Base-by-base conservation (phyloP, 2,113 vertebrate genomes). In the Grammomys dolichurus region DNA sequence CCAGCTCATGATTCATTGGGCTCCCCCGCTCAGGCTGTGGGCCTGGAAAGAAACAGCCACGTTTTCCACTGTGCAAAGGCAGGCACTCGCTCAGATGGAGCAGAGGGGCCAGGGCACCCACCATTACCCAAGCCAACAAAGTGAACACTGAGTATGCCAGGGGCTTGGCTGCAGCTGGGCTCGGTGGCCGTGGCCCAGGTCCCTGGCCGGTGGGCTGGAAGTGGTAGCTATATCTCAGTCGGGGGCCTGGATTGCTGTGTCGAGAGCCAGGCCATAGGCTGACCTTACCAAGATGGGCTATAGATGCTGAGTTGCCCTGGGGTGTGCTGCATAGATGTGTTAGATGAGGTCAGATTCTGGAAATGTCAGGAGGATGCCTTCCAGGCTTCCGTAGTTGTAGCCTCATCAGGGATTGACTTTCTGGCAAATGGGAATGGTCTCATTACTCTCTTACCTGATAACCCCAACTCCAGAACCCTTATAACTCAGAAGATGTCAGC, bases 1-100 rank as follows among this genome's bases (percentile, higher is more conserved):
- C 97, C 92, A 36, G 91, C 96, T 97, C 72, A 80, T 98, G 98
- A 99, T 97, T 98, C 98, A 98, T 96, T 95, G 87, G 65, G 97
- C 98, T 97, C 98, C 96, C 97, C 80, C 5, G 48, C 97, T 97
- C 96, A 96, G 98, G 97, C 98, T 95, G 75, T 92, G 40, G 95
- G 94, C 93, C 96, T 95, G 97, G 97, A 97, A 97, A 97, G 97
- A 95, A 96, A 95, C 43, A 97, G 97, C 93, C 96, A 95, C 92
- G 1, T 98, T 98, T 98, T 98, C 98, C 92, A 97, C 91, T 97
- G 16, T 28, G 89, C 60, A 90, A 97, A 97, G 96, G 98, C 96
- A 97, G 97, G 95, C 97, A 89, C 87, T 97, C 93, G 91, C 90
- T 93, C 69, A 16, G 95, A 84, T 0, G 5, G 94, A 90, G 70